Conservation (phyloP, 1,140 invertebrate genomes). For the Aphidius gifuensis region DNA sequence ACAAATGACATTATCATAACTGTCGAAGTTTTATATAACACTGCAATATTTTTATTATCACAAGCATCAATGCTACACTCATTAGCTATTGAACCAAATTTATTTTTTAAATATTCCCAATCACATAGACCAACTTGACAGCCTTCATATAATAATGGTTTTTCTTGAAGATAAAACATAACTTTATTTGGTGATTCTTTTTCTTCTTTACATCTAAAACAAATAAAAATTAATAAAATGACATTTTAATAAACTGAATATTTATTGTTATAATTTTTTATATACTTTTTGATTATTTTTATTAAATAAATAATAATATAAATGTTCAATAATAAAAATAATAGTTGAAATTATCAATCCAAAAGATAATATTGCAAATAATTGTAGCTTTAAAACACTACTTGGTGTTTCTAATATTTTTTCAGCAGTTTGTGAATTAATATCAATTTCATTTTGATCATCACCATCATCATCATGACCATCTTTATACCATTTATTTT, state of each 20-base stretch:
- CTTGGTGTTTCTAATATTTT: neutral
- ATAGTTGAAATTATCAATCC: slow-evolving; percentile 4
- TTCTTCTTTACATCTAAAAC: slow-evolving; percentile 44
- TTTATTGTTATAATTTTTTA: neutral
- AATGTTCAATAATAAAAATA: slow-evolving; percentile 14
- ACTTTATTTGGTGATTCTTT: slow-evolving; percentile 46
- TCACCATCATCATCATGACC: neutral
- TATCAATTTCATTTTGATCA: neutral
- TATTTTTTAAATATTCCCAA: slow-evolving; percentile 52
- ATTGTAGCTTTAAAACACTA: slow-evolving; percentile 3
- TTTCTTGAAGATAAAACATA: slow-evolving; percentile 54
- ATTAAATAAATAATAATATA: slow-evolving; percentile 6
- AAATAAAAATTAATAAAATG: slow-evolving; percentile 28
- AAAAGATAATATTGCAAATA: slow-evolving; percentile 10
- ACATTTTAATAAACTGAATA: neutral
- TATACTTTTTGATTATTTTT: slow-evolving; percentile 1
- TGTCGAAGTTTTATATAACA: no score
- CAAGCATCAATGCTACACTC: slow-evolving; percentile 40
- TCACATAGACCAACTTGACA: slow-evolving; percentile 56
- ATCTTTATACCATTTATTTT: slow-evolving; percentile 15
- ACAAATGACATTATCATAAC: no score
- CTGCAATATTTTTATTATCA: slow-evolving; percentile 16
- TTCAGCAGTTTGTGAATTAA: neutral
- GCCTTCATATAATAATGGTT: slow-evolving; percentile 45
- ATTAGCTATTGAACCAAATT: slow-evolving; percentile 34